Evolutionary conservation across 2,888 invertebrate species (phyloP).

Genomic region (Apodemia hepburni): DNA sequence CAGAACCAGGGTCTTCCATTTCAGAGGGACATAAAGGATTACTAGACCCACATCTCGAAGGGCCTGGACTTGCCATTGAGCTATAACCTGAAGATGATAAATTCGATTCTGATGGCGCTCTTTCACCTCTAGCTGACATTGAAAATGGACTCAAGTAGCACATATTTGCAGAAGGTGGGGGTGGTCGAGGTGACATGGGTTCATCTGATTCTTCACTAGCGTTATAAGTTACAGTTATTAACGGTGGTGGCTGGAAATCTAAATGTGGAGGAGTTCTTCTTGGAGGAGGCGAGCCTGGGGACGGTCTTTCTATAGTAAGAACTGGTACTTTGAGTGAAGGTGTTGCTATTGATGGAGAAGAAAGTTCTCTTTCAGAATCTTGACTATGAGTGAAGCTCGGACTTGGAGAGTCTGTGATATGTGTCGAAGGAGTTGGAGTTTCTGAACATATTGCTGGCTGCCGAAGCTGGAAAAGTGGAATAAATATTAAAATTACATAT

Average conservation of each 20-base stretch:
- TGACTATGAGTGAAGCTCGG: constrained; percentile 70
- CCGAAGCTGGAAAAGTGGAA: constrained; percentile 57
- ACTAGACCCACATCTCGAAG: constrained; percentile 89
- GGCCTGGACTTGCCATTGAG: constrained; percentile 92
- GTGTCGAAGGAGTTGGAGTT: constrained; percentile 68
- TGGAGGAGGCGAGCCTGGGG: constrained; percentile 83
- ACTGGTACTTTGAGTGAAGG: constrained; percentile 82
- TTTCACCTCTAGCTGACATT: constrained; percentile 85
- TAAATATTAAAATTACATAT: not conserved
- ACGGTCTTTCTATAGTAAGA: constrained; percentile 84
- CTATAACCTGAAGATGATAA: constrained; percentile 92
- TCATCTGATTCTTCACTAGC: constrained; percentile 90
- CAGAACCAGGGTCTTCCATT: constrained; percentile 86
- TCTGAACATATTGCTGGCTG: constrained; percentile 69
- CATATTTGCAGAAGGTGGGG: constrained; percentile 80
- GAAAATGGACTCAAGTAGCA: constrained; percentile 90
- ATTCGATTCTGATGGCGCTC: constrained; percentile 91
- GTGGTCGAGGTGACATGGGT: constrained; percentile 82
- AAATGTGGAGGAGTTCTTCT: constrained; percentile 82
- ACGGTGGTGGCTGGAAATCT: constrained; percentile 84
- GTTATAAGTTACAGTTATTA: constrained; percentile 88
- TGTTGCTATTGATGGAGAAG: constrained; percentile 65
- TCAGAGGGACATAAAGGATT: constrained; percentile 89
- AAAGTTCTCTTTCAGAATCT: constrained; percentile 66
- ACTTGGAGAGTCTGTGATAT: constrained; percentile 69